Evolutionary conservation across 1,140 invertebrate species (phyloP), one percentile per base, ranked within the genome.

Genomic region (Caenorhabditis briggsae): DNA sequence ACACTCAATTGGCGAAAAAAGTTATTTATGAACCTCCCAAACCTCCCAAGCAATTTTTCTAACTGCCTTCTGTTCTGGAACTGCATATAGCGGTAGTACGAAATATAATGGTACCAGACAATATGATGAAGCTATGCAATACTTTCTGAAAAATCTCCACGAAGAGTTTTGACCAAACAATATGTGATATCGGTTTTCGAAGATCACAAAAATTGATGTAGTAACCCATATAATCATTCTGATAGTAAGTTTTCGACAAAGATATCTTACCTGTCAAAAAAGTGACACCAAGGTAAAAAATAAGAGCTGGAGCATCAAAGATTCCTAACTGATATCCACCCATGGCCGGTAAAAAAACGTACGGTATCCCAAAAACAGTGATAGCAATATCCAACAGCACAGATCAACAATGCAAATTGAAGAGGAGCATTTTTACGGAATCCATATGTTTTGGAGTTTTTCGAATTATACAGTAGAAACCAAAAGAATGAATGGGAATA

Each of bases 361-460:
- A 70, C 0, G 64, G 64, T 1, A 70, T 70, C 18, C 33, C 41
- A 0, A 70, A 25, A 5, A 46, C 14, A 43, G 12, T 43, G 0
- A 43, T 16, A 5, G 20, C 8, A 1, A 70, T 8, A n/a, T 70
- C 64, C 8, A 23, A 46, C 8, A 46, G 5, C 16, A 23, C 20
- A 70, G 12, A 25, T 33, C 64, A 70, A 46, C 20, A 5, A 43
- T 46, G 64, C 7, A 46, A 12, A 46, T 70, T 70, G 20, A 70
- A 70, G n/a, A 70, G 11, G 6, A 18, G 18, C 33, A 14, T 43
- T 70, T 70, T 70, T 2, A 70, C 64, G 0, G 64, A 18, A 18
- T 23, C 43, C 64, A 70, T 70, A 11, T 6, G 11, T 70, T 70
- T 46, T 46, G 64, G 64, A 46, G 64, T 43, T 70, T 70, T 46